phyloP scores from a whole-genome alignment of 2,797 vertebrate genomes.

The Periparus ater region DNA sequence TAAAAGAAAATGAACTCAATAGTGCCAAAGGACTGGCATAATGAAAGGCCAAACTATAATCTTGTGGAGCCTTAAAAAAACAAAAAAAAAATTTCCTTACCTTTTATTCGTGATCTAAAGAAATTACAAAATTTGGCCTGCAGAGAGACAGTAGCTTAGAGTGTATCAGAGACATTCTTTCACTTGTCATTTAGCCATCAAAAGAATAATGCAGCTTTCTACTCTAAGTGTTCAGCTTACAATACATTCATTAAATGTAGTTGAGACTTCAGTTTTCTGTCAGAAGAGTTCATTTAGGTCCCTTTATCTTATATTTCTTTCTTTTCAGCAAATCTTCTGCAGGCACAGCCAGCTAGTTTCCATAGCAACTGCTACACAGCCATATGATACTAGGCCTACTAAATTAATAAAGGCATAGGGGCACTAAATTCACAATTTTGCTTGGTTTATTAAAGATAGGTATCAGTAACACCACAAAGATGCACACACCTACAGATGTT shows the following conservation, averaged over 20 bases:
- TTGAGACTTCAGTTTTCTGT: not conserved
- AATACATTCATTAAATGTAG: not conserved
- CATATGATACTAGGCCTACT: not conserved
- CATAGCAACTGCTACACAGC: not conserved
- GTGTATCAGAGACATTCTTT: not conserved
- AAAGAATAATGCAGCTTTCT: not conserved
- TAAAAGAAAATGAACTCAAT: not conserved
- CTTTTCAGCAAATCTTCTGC: not conserved
- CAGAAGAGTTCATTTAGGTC: not conserved
- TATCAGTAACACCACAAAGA: not conserved
- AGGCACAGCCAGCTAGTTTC: not conserved
- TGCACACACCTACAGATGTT: not conserved
- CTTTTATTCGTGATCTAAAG: not conserved
- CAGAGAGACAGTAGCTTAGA: not conserved
- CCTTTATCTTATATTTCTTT: not conserved
- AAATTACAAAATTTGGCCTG: not conserved
- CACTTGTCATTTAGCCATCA: not conserved
- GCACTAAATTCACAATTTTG: not conserved
- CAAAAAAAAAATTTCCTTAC: not conserved
- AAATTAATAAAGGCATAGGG: constrained; percentile 20
- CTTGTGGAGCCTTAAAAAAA: not conserved
- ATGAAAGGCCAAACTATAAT: not conserved
- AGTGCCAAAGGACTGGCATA: not conserved
- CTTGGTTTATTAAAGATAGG: not conserved
- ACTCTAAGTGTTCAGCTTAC: not conserved